Conservation (phyloP, 1,140 invertebrate genomes). For the Streblospio benedicti region DNA sequence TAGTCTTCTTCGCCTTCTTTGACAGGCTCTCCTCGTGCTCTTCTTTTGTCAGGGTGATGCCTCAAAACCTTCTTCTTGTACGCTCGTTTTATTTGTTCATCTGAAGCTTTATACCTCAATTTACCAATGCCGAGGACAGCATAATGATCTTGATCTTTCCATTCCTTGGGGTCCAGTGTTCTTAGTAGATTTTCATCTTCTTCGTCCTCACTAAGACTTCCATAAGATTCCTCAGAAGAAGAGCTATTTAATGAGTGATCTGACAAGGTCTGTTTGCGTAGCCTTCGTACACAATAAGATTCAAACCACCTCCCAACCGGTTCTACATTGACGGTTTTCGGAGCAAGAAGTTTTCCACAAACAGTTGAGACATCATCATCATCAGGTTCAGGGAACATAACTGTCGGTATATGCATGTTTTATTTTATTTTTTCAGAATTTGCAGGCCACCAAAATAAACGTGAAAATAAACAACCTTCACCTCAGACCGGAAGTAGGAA, state of each 20-base stretch:
- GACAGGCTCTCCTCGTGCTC: constrained; percentile 57
- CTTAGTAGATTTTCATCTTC: constrained; percentile 77
- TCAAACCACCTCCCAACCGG: constrained; percentile 50
- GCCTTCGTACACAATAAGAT: constrained; percentile 34
- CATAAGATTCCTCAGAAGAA: constrained; percentile 26
- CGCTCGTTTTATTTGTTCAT: constrained; percentile 85
- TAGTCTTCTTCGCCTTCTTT: constrained; percentile 66
- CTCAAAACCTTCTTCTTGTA: constrained; percentile 80
- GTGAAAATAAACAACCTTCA: too few species aligned
- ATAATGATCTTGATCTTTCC: constrained; percentile 96
- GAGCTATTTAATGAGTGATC: constrained; percentile 31
- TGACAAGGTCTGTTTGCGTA: constrained; percentile 39
- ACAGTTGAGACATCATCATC: too few species aligned
- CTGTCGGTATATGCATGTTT: too few species aligned
- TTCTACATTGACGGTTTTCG: constrained; percentile 32
- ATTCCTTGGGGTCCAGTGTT: constrained; percentile 88
- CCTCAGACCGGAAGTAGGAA: too few species aligned
- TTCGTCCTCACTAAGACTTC: constrained; percentile 48
- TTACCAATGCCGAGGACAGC: constrained; percentile 79
- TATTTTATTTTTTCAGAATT: too few species aligned
- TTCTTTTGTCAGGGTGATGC: constrained; percentile 96
- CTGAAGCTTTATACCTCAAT: constrained; percentile 68
- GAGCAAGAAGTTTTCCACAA: too few species aligned
- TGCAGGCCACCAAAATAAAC: too few species aligned
- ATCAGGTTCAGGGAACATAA: too few species aligned